Percentiles rank a stretch among this genome's conserved stretches.
Evolutionary conservation across 37 sponge, comb jelly and placozoan genomes (phyloP).

Genomic region (Halisarca cf. caerulea): DNA sequence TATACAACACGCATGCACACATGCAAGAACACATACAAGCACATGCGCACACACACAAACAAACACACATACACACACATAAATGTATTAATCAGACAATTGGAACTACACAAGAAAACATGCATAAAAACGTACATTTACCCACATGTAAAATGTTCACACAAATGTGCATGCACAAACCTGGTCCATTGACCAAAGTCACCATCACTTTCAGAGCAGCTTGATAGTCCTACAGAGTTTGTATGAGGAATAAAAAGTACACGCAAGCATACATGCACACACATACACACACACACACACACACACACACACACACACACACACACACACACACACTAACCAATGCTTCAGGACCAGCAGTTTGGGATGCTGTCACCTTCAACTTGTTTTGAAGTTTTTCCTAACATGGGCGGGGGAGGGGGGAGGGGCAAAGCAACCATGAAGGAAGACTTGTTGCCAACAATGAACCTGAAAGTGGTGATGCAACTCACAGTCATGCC

Average conservation of each 20-base stretch:
- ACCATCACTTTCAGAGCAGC: conserved; percentile 70
- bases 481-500: conserved; percentile 29
- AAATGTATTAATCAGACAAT: no score
- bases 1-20: not conserved
- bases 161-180: conserved; percentile 15
- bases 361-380: no score
- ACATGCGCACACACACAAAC: not conserved
- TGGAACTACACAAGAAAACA: no score
- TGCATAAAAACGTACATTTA: not conserved
- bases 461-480: not conserved
- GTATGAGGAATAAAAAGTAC: not conserved
- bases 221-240: conserved; percentile 65
- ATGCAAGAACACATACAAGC: not conserved
- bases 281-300: conserved; percentile 11
- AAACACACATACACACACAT: not conserved
- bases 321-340: no score
- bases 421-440: not conserved
- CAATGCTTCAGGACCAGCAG: no score
- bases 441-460: not conserved
- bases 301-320: not conserved
- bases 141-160: not conserved
- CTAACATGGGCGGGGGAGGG: no score
- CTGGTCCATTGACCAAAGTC: conserved; percentile 81
- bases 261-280: conserved; percentile 6
- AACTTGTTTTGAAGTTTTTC: no score